Percentiles rank a stretch among this genome's conserved stretches.
phyloP scores from a whole-genome alignment of 2,113 vertebrate species.

The Trochalopteron elliotii region DNA sequence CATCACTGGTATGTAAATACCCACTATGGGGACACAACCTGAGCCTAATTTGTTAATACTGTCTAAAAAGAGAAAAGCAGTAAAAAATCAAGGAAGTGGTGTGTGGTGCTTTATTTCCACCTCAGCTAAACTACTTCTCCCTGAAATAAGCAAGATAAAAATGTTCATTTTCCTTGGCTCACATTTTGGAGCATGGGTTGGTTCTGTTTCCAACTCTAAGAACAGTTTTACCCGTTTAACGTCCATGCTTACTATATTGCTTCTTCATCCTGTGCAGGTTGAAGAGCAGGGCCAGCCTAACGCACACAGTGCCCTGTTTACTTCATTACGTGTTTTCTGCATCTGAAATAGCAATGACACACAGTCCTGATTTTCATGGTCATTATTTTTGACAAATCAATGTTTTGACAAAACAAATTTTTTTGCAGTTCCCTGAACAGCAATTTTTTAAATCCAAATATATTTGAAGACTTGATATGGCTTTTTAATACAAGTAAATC shows the following conservation, averaged over 20 bases:
- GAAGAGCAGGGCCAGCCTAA: not conserved
- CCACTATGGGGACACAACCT: not conserved
- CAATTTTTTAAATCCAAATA: not conserved
- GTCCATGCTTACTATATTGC: not conserved
- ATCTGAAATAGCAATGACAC: not conserved
- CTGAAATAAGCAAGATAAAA: not conserved
- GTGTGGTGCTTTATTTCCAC: not conserved
- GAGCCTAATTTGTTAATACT: not conserved
- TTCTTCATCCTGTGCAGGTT: not conserved
- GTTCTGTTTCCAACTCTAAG: not conserved
- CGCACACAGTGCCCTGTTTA: not conserved
- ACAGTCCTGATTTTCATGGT: not conserved
- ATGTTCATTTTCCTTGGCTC: not conserved
- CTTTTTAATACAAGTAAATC: not conserved
- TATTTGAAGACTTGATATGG: not conserved
- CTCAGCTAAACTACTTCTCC: not conserved
- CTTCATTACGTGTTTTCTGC: not conserved
- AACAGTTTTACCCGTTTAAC: not conserved
- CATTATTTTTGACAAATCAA: not conserved
- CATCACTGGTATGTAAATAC: not conserved
- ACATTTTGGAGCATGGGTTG: not conserved
- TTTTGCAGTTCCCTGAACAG: not conserved
- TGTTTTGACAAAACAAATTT: not conserved
- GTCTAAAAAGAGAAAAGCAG: not conserved
- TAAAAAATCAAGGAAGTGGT: not conserved